Evolutionary conservation across 2,888 invertebrate genomes (phyloP), one percentile per base, ranked within the genome.

Genomic region (Nebria salina): DNA sequence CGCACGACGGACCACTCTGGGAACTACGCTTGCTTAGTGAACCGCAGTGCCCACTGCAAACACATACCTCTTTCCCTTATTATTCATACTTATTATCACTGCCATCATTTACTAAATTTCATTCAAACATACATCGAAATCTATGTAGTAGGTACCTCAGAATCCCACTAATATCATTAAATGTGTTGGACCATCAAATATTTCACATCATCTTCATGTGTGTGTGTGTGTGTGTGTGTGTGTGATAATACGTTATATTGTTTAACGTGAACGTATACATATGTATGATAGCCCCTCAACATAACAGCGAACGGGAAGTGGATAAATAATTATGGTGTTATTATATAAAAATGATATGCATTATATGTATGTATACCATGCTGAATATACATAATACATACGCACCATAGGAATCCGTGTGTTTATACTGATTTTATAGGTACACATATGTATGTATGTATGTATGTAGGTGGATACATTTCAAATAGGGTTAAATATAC

Each of bases 11-110:
- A 74, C 84, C 83, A 83, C 84, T 83, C 84, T 84, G 87, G 88
- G 88, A 88, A 87, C 85, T 86, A 88, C 87, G 88, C 88, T 88
- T 87, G 88, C 87, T 86, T 87, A 87, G 88, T 87, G 86, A 87
- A 87, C 87, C 88, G 87, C 84, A 87, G 86, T 87, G 86, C 87
- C 87, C 87, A 26, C 70, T 70, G 20, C 70, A 11, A 25, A 70
- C 20, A 25, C 70, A 34, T 34, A 54, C 54, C 54, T 54, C 7
- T 54, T 54, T 54, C 54, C 54, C 54, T 54, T 54, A 54, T 54
- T 54, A 54, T 13, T 11, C 7, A 54, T 54, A 7, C 54, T 7
- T 54, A 54, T 54, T 54, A 54, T 54, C 54, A 54, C 54, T 7
- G 34, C 34, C 34, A 34, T 34, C 4, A 2, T 34, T 34, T 34